Evolutionary conservation across 2,797 vertebrate species (phyloP).

Genomic region (Tokudaia muenninki): DNA sequence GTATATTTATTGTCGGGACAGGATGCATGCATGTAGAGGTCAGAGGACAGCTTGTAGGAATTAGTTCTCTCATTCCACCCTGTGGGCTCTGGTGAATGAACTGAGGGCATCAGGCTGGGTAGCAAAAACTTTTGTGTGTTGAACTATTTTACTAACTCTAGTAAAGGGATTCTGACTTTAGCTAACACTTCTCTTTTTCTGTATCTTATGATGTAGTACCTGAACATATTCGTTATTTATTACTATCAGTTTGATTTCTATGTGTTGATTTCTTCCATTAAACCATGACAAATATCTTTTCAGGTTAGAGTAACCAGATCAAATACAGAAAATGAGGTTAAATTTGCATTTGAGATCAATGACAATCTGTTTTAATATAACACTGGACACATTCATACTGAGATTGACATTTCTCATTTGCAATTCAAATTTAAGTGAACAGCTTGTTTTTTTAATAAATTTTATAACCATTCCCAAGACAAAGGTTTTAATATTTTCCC

Average conservation of each 20-base stretch:
- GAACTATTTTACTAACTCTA: neutral
- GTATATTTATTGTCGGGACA: neutral
- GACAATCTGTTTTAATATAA: neutral
- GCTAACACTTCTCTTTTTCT: neutral
- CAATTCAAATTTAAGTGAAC: conserved; percentile 44
- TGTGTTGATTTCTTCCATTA: conserved; percentile 33
- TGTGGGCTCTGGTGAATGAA: neutral
- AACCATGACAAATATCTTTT: conserved; percentile 26
- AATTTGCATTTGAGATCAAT: conserved; percentile 51
- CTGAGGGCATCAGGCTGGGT: neutral
- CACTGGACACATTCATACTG: conserved; percentile 7
- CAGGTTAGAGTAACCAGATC: neutral
- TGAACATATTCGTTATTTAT: neutral
- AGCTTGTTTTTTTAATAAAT: conserved; percentile 2
- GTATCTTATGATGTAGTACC: neutral
- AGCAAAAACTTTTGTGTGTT: neutral
- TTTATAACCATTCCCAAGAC: neutral
- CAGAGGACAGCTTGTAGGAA: neutral
- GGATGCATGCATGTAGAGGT: neutral
- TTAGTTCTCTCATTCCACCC: neutral
- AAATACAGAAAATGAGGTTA: conserved; percentile 12
- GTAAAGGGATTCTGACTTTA: conserved; percentile 52
- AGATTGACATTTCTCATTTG: neutral
- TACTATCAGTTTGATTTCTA: conserved; percentile 10
- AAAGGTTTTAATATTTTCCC: conserved; percentile 6